Evolutionary conservation across 2,113 vertebrate genomes (phyloP).

Genomic region (Calidris pugnax): DNA sequence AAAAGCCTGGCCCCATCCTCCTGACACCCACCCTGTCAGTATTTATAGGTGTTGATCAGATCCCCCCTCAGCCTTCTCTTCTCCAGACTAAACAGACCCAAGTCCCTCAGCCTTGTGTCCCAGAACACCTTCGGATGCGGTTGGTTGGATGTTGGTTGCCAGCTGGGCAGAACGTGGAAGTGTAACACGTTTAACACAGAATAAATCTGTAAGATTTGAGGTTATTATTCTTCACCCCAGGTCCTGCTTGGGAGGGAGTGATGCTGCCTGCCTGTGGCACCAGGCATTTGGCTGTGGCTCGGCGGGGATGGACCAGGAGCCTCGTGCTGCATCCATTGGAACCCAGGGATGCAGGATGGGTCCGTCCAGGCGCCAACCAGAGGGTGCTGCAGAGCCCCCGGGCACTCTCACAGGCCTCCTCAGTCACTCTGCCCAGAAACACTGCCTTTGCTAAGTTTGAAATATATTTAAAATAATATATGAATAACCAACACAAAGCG

Average conservation of each 20-base stretch:
- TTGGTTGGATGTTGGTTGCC: too few relatives aligned
- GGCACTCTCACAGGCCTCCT: not conserved
- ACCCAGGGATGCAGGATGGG: not conserved
- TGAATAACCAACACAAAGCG: not conserved
- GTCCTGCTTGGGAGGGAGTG: not conserved
- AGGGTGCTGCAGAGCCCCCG: not conserved
- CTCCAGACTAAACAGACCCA: too few relatives aligned
- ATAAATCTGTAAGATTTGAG: not conserved
- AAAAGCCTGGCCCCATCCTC: too few relatives aligned
- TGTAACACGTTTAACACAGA: not conserved
- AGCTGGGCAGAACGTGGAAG: not conserved
- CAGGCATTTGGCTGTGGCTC: fast-evolving
- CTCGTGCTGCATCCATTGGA: fast-evolving
- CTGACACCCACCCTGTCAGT: too few relatives aligned
- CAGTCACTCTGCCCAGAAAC: not conserved
- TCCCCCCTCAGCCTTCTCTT: too few relatives aligned
- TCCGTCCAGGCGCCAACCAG: not conserved
- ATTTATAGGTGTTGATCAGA: too few relatives aligned
- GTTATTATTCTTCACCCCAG: not conserved
- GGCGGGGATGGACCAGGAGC: fast-evolving
- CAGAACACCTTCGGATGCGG: too few relatives aligned
- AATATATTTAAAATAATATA: not conserved
- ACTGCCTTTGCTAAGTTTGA: not conserved
- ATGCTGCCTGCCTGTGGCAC: fast-evolving
- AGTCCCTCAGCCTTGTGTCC: too few relatives aligned